Percentiles rank a stretch among this genome's conserved stretches.
Conservation (phyloP, 2,888 invertebrate genomes). For the Tenthredo notha region DNA sequence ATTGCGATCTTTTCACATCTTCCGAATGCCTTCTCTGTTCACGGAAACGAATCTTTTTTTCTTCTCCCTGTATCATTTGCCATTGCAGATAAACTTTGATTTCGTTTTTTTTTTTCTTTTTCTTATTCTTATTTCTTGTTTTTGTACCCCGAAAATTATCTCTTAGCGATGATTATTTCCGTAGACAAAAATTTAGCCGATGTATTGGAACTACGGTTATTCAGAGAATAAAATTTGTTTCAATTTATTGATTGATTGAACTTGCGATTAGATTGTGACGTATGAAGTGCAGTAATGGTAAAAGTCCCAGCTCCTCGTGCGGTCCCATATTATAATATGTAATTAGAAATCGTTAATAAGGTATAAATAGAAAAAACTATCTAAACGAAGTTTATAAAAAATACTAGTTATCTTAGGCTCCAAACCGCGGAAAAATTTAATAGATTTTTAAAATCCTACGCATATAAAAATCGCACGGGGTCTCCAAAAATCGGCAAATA, state of each 20-base stretch:
- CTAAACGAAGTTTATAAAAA: background rate
- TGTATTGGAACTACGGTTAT: background rate
- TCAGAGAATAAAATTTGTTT: background rate
- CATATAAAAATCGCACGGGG: background rate
- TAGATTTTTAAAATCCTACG: background rate
- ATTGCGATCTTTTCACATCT: background rate
- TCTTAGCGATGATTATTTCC: background rate
- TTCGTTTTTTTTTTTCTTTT: background rate
- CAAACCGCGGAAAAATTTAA: background rate
- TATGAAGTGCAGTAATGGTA: background rate
- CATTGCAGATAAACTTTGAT: background rate
- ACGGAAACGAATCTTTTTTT: background rate
- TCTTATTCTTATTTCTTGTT: too few species aligned
- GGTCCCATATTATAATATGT: background rate
- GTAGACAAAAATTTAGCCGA: too few species aligned
- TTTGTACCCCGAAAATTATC: background rate
- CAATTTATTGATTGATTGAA: background rate
- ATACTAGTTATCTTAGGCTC: too few species aligned
- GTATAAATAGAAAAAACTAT: background rate
- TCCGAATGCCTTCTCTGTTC: background rate
- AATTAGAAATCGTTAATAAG: slow-evolving; percentile 27
- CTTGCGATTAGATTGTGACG: background rate
- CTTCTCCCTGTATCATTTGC: background rate
- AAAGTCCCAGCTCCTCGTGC: background rate
- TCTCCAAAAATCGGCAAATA: slow-evolving; percentile 53